These are phyloP conservation scores for Hydractinia echinata DNA, from an alignment of 30 jellyfish, hydroid and myxozoan genomes.

Conservation along the genomic window DNA sequence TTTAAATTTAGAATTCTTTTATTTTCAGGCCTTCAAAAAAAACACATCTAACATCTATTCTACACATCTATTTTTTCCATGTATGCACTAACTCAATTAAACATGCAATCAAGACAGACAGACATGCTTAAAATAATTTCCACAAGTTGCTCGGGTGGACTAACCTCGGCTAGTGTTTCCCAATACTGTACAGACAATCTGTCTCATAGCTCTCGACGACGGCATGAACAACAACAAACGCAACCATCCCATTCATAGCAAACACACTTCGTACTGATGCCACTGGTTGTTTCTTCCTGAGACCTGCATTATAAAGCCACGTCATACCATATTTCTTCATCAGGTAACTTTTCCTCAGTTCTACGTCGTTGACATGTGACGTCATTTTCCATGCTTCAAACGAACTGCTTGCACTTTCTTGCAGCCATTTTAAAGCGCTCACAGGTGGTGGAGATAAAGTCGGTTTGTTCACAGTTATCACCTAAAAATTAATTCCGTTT, in stretches of 20 bases:
- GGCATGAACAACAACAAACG: conserved; percentile 73
- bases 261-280: conserved; percentile 2
- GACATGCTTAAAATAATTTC: too few relatives aligned
- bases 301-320: conserved; percentile 51
- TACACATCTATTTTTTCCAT: too few relatives aligned
- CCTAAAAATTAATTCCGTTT: not conserved
- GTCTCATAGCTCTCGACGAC: conserved; percentile 74
- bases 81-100: too few relatives aligned
- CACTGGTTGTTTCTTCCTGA: conserved; percentile 9
- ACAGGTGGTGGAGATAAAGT: not conserved
- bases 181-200: conserved; percentile 63
- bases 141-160: not conserved
- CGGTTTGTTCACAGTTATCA: conserved; percentile 9
- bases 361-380: conserved; percentile 45
- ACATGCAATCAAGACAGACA: too few relatives aligned
- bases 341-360: conserved; percentile 23
- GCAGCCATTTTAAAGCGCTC: conserved; percentile 3
- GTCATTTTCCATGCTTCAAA: conserved; percentile 49
- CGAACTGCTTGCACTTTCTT: conserved; percentile 1
- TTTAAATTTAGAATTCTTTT: not conserved
- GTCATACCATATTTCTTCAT: conserved; percentile 53
- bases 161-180: conserved; percentile 70
- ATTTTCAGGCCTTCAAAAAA: too few relatives aligned
- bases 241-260: conserved; percentile 55
- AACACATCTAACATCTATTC: too few relatives aligned